phyloP scores from a whole-genome alignment of 2,797 vertebrate species.

The Octomys mimax region DNA sequence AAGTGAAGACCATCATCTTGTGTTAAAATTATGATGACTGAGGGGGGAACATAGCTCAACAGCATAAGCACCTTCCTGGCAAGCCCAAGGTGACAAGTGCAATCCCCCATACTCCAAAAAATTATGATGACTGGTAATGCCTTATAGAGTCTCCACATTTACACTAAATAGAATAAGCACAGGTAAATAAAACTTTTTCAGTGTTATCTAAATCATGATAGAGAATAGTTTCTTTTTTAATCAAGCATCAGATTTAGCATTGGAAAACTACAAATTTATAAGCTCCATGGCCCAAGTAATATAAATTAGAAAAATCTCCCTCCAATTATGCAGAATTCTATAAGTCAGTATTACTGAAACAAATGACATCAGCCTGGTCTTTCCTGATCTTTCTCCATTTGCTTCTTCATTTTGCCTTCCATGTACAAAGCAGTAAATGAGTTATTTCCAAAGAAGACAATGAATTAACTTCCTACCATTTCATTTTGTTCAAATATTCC shows the following conservation, averaged over 20 bases:
- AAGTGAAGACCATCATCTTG: conserved; percentile 23
- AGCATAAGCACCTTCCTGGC: too few species aligned
- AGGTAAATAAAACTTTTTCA: neutral
- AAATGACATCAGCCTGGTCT: neutral
- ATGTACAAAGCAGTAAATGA: neutral
- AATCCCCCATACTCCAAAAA: too few species aligned
- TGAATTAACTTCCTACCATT: conserved; percentile 65
- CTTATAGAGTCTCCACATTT: neutral
- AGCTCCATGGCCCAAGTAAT: neutral
- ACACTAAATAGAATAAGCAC: conserved; percentile 38
- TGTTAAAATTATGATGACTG: neutral
- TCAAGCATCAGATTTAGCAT: conserved; percentile 6
- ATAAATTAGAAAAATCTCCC: neutral
- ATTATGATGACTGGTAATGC: neutral
- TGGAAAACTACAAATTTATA: conserved; percentile 53
- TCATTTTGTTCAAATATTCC: conserved; percentile 71
- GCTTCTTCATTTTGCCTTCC: conserved; percentile 26
- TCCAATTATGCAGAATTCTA: conserved; percentile 12
- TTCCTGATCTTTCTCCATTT: conserved; percentile 19
- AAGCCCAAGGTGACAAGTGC: too few species aligned
- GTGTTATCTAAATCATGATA: conserved; percentile 46
- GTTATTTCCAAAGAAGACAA: conserved; percentile 35
- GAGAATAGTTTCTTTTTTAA: conserved; percentile 14
- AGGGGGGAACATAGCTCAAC: too few species aligned
- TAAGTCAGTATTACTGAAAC: conserved; percentile 26